Conservation (phyloP, 1,140 invertebrate species). For the Hylaeus anthracinus region DNA sequence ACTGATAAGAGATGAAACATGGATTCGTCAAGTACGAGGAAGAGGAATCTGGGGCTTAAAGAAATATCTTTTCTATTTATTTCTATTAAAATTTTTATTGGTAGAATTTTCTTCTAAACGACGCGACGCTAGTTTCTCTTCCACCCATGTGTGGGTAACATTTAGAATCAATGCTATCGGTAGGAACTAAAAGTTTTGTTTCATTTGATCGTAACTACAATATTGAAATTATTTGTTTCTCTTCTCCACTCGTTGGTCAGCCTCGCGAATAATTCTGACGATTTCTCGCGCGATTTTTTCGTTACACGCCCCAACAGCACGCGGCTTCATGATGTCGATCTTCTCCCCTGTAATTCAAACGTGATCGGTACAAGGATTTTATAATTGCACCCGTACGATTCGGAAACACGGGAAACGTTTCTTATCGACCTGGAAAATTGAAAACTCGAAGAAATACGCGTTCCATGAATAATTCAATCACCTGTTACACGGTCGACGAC, state of each 20-base stretch:
- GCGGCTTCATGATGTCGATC: conserved; percentile 86
- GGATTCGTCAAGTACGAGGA: too few relatives aligned
- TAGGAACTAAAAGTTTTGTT: neutral
- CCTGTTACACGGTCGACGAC: conserved; percentile 88
- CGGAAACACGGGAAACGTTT: neutral
- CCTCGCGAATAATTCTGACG: conserved; percentile 79
- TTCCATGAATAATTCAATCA: conserved; percentile 52
- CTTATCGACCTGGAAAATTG: neutral
- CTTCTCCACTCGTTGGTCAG: conserved; percentile 70
- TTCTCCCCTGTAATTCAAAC: conserved; percentile 79
- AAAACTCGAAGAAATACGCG: neutral
- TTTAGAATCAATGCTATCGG: too few relatives aligned
- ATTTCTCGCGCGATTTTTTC: conserved; percentile 83
- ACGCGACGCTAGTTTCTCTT: too few relatives aligned
- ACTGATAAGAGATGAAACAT: too few relatives aligned
- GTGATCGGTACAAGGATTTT: neutral
- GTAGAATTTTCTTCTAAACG: too few relatives aligned
- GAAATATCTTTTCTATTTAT: too few relatives aligned
- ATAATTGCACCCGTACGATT: neutral
- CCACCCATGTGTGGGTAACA: neutral
- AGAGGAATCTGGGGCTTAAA: too few relatives aligned
- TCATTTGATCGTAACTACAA: conserved; percentile 5
- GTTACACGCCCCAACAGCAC: conserved; percentile 85
- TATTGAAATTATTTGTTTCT: conserved; percentile 49
- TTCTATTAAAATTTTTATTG: too few relatives aligned